Evolutionary conservation across 2,888 invertebrate species (phyloP), one percentile per base, ranked within the genome.

Genomic region (Helicoverpa assulta): DNA sequence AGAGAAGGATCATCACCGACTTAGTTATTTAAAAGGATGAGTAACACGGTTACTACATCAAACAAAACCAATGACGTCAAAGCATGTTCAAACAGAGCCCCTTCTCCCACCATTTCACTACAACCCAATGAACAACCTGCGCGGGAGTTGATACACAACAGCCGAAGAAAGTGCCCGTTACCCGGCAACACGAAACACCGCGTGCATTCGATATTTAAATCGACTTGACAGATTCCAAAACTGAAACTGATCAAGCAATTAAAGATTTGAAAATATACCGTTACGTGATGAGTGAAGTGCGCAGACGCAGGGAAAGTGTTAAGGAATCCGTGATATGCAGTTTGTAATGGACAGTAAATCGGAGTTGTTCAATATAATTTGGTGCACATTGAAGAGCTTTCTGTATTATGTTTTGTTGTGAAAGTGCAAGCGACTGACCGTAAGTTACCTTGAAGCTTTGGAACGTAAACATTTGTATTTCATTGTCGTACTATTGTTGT

Each of bases 141-240:
- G 87, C 88, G 83, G 84, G 92, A 93, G 93, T 94, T 82, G 78
- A 81, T 80, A 70, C 77, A 76, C 74, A 83, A 80, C 87, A 78
- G 79, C 78, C 87, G 85, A 91, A 88, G 92, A 93, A 92, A 92
- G 93, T 91, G 86, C 85, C 85, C 88, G 92, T 84, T 78, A 82
- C 81, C 70, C 50, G 54, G 73, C 75, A 70, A 78, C 65, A 78
- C 74, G 64, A 56, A 63, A 57, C 56, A 33, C 21, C 33, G 33
- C 53, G 47, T 29, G 37, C 56, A 53, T 50, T 26, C 75, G 70
- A 82, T 76, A 69, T 47, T 47, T 33, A 68, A 52, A 47, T 54
- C 19, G 4, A 52, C 56, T 71, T 70, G 55, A 50, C 12, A 56
- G 61, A 70, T 70, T 80, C 55, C 52, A 69, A 60, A 43, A 40